Evolutionary conservation across 2,797 vertebrate species (phyloP).

Genomic region (Stomatorhinus walkeri): DNA sequence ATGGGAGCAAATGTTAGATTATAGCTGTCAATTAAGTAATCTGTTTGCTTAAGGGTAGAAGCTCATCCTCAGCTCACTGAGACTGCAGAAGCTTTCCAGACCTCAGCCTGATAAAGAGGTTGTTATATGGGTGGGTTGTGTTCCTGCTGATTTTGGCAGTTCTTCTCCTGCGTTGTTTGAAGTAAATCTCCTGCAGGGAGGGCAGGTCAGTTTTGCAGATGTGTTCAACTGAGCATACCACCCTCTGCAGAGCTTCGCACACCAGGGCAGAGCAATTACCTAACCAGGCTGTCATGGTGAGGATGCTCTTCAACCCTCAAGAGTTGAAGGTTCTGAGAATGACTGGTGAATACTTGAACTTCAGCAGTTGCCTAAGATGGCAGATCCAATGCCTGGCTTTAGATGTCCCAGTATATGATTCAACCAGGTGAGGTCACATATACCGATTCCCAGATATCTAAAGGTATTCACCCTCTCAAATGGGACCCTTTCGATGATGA

Average conservation of each 20-base stretch:
- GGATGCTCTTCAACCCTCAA: not conserved
- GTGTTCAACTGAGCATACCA: not conserved
- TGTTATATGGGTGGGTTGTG: not conserved
- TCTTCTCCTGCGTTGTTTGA: not conserved
- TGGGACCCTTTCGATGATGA: not conserved
- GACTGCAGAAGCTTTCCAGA: not conserved
- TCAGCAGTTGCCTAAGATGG: not conserved
- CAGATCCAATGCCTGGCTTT: not conserved
- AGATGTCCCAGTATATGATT: not conserved
- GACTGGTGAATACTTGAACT: not conserved
- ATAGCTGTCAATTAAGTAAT: not conserved
- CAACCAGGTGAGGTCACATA: not conserved
- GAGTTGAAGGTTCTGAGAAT: not conserved
- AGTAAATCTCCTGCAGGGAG: not conserved
- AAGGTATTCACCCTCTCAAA: not conserved
- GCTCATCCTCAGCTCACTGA: not conserved
- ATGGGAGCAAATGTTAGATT: not conserved
- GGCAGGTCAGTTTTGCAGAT: not conserved
- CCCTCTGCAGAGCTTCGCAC: not conserved
- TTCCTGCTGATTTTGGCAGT: not conserved
- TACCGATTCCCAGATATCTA: not conserved
- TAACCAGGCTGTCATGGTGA: not conserved
- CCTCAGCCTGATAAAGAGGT: not conserved
- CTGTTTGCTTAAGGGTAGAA: not conserved
- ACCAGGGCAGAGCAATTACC: not conserved